These are phyloP conservation scores for Eira barbara DNA, from an alignment of 2,113 vertebrate species.

Conservation along the genomic window DNA sequence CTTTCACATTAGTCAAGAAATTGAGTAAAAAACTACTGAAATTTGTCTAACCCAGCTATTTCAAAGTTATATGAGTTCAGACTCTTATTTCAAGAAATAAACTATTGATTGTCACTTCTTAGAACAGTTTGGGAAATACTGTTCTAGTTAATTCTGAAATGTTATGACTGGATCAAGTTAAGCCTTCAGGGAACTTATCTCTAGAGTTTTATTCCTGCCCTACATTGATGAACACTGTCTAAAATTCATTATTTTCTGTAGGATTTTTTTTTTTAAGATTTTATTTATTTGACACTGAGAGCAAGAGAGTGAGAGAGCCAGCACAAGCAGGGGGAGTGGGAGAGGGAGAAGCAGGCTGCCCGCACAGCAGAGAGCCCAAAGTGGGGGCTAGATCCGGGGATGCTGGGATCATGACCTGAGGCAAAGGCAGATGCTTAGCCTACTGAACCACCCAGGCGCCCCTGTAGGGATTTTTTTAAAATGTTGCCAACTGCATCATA, in stretches of 20 bases:
- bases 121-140: background rate
- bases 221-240: background rate
- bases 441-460: background rate
- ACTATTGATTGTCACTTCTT: background rate
- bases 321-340: background rate
- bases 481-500: background rate
- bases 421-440: background rate
- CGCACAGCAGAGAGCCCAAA: background rate
- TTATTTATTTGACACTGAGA: background rate
- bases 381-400: background rate
- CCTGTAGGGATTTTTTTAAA: conserved; percentile 14
- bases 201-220: background rate
- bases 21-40: background rate
- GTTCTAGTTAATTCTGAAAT: background rate
- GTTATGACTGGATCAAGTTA: background rate
- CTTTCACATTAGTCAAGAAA: background rate
- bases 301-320: background rate
- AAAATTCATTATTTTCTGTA: background rate
- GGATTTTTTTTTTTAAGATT: background rate
- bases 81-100: conserved; percentile 34
- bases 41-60: background rate
- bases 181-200: background rate
- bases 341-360: background rate
- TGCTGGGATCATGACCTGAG: background rate
- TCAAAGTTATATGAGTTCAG: background rate